Conservation (phyloP, 2,888 invertebrate species). For the Dynastes grantii region DNA sequence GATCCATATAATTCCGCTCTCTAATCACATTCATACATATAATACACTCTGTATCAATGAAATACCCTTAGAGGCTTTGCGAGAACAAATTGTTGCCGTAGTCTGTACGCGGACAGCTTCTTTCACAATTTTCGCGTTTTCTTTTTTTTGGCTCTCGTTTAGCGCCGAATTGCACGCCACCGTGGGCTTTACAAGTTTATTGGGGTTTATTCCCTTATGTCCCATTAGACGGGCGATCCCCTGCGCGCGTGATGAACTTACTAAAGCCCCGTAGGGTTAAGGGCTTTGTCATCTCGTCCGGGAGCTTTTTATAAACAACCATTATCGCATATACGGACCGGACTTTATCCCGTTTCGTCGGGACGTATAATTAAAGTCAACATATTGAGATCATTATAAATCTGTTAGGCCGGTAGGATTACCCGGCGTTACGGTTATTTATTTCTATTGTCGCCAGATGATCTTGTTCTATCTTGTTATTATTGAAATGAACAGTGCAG, state of each 20-base stretch:
- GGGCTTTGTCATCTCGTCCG: constrained; percentile 57
- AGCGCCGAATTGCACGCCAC: constrained; percentile 53
- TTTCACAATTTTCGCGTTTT: constrained; percentile 45
- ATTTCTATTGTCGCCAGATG: constrained; percentile 39
- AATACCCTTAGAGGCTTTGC: constrained; percentile 51
- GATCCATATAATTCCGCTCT: too few species aligned
- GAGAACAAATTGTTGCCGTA: constrained; percentile 63
- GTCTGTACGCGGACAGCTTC: neutral
- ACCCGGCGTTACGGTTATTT: constrained; percentile 29
- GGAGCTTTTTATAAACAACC: constrained; percentile 62
- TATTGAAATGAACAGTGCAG: neutral
- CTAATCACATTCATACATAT: neutral
- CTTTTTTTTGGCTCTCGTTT: constrained; percentile 57
- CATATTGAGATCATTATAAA: constrained; percentile 44
- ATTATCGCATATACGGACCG: constrained; percentile 53
- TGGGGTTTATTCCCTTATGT: constrained; percentile 66
- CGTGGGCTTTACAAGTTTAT: constrained; percentile 65
- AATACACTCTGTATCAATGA: constrained; percentile 66
- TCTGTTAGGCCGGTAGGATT: constrained; percentile 34
- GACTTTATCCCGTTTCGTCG: constrained; percentile 3
- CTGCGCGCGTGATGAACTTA: constrained; percentile 59
- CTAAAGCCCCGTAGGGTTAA: constrained; percentile 60
- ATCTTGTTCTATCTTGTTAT: constrained; percentile 6
- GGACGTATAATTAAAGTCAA: constrained; percentile 44
- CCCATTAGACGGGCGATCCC: constrained; percentile 61